Evolutionary conservation across 2,797 vertebrate species (phyloP).

Genomic region (Podargus strigoides): DNA sequence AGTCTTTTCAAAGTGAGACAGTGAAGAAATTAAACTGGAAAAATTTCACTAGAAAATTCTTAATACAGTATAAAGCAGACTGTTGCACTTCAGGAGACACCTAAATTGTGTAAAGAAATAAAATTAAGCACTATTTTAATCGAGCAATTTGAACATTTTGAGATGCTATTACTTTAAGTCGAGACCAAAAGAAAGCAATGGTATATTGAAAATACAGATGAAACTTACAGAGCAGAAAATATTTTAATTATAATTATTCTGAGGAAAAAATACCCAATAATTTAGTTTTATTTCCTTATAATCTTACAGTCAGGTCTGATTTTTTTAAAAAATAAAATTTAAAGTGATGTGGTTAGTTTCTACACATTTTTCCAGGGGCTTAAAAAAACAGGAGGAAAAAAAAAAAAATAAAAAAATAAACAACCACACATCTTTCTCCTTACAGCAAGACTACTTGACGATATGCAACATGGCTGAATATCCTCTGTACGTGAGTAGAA

Average conservation of each 20-base stretch:
- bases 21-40: background rate
- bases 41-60: background rate
- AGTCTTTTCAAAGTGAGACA: background rate
- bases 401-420: background rate
- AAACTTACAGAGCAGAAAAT: background rate
- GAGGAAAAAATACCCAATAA: background rate
- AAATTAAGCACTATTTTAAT: background rate
- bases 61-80: background rate
- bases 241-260: background rate
- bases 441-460: background rate
- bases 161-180: background rate
- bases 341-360: background rate
- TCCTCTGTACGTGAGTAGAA: background rate
- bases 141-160: background rate
- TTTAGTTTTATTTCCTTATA: background rate
- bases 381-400: background rate
- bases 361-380: background rate
- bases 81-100: background rate
- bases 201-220: background rate
- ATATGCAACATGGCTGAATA: background rate
- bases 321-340: background rate
- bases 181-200: background rate
- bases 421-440: background rate
- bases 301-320: background rate
- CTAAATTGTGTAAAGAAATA: background rate